Evolutionary conservation across 2,797 vertebrate genomes (phyloP).

Genomic region (Cyprinella venusta): DNA sequence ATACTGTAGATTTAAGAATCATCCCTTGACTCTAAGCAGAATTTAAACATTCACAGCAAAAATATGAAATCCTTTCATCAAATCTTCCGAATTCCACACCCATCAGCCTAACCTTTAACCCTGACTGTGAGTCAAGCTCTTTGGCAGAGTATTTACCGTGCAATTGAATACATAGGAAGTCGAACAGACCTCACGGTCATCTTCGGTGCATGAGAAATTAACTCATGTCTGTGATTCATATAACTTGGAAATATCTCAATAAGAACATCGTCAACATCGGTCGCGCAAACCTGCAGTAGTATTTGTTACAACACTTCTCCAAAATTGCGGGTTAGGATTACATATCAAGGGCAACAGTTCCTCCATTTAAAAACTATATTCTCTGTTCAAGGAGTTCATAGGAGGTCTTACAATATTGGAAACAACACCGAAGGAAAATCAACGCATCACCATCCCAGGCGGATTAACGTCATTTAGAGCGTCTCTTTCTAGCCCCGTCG

Average conservation of each 20-base stretch:
- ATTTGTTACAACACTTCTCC: slow-evolving; percentile 61
- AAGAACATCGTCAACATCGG: slow-evolving; percentile 45
- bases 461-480: slow-evolving; percentile 30
- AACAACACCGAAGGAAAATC: slow-evolving; percentile 37
- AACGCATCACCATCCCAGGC: slow-evolving; percentile 12
- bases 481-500: slow-evolving; percentile 53
- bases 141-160: slow-evolving; percentile 50
- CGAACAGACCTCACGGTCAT: slow-evolving; percentile 53
- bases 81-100: slow-evolving; percentile 25
- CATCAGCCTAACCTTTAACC: slow-evolving; percentile 47
- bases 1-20: slow-evolving; percentile 10
- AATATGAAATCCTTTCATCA: slow-evolving; percentile 57
- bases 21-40: slow-evolving; percentile 8
- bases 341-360: slow-evolving; percentile 51
- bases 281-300: slow-evolving; percentile 55
- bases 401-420: slow-evolving; percentile 52
- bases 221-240: slow-evolving; percentile 56
- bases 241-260: slow-evolving; percentile 49
- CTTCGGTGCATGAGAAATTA: slow-evolving; percentile 50
- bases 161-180: slow-evolving; percentile 54
- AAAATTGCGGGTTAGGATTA: slow-evolving; percentile 50
- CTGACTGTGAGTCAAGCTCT: slow-evolving; percentile 54
- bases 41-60: slow-evolving; percentile 60
- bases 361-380: slow-evolving; percentile 49
- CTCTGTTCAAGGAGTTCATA: slow-evolving; percentile 58